Evolutionary conservation across 2,888 invertebrate species (phyloP).

Genomic region (Troides aeacus): DNA sequence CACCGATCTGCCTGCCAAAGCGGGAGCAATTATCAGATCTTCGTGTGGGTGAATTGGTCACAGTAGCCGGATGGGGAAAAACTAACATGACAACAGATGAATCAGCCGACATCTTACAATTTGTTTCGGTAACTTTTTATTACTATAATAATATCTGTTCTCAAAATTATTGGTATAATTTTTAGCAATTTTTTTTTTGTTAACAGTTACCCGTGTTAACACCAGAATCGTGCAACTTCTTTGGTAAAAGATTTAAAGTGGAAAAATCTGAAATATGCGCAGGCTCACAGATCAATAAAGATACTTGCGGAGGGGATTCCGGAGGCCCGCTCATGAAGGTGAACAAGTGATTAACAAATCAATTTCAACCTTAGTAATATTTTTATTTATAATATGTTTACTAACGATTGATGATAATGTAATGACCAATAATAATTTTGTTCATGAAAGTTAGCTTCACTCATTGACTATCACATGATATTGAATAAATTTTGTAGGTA

Average conservation of each 20-base stretch:
- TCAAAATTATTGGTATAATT: background rate
- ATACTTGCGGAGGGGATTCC: conserved; percentile 82
- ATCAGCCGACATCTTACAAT: conserved; percentile 66
- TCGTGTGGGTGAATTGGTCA: conserved; percentile 60
- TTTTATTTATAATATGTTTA: background rate
- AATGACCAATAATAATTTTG: too few species aligned
- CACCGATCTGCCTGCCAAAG: conserved; percentile 80
- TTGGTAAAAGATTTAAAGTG: conserved; percentile 54
- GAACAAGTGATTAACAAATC: conserved; percentile 17
- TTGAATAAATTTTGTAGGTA: too few species aligned
- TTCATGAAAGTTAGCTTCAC: too few species aligned
- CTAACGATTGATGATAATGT: too few species aligned
- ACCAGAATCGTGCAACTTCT: conserved; percentile 49
- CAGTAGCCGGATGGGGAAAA: conserved; percentile 80
- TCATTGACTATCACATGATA: too few species aligned
- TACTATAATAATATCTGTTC: background rate
- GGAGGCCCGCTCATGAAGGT: conserved; percentile 81
- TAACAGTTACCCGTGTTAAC: conserved; percentile 57
- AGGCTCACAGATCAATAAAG: conserved; percentile 77
- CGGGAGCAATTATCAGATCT: conserved; percentile 51
- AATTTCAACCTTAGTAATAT: background rate
- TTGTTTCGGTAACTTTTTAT: conserved; percentile 55
- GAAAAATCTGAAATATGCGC: conserved; percentile 72
- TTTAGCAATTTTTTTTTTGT: conserved; percentile 6
- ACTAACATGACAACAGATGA: conserved; percentile 71